Evolutionary conservation across 1,140 invertebrate species (phyloP).

Genomic region (Scaptomyza montana): DNA sequence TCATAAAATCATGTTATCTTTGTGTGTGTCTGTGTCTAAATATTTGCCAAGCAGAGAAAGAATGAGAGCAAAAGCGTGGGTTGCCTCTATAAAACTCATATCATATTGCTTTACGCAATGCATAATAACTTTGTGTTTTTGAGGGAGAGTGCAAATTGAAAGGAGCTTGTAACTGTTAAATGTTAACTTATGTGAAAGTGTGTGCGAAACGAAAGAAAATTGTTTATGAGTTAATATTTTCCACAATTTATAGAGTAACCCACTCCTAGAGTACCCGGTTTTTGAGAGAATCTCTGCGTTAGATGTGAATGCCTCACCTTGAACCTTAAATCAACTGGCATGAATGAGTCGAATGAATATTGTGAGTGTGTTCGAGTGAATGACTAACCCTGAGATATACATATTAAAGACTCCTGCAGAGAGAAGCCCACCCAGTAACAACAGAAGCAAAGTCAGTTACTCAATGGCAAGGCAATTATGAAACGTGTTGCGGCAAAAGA

Average conservation of each 20-base stretch:
- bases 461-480: conserved; percentile 53
- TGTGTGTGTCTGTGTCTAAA: conserved; percentile 17
- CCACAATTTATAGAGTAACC: conserved; percentile 25
- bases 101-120: background rate
- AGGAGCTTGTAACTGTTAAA: no score
- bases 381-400: background rate
- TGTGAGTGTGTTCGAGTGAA: background rate
- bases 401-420: background rate
- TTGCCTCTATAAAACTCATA: background rate
- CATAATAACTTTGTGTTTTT: no score
- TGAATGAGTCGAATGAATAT: conserved; percentile 27
- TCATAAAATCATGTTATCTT: conserved; percentile 10
- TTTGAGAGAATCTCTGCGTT: conserved; percentile 31
- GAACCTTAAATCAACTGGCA: conserved; percentile 48
- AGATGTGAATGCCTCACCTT: conserved; percentile 64
- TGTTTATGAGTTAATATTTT: no score
- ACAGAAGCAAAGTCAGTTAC: conserved; percentile 49
- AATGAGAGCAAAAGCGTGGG: conserved; percentile 15
- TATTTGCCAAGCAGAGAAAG: conserved; percentile 33
- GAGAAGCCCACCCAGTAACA: conserved; percentile 5
- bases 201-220: no score
- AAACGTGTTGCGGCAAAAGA: conserved; percentile 48
- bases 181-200: no score
- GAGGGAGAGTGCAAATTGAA: no score
- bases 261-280: background rate